Conservation (phyloP, 64 coral and sea anemone genomes). For the Acropora yongei region DNA sequence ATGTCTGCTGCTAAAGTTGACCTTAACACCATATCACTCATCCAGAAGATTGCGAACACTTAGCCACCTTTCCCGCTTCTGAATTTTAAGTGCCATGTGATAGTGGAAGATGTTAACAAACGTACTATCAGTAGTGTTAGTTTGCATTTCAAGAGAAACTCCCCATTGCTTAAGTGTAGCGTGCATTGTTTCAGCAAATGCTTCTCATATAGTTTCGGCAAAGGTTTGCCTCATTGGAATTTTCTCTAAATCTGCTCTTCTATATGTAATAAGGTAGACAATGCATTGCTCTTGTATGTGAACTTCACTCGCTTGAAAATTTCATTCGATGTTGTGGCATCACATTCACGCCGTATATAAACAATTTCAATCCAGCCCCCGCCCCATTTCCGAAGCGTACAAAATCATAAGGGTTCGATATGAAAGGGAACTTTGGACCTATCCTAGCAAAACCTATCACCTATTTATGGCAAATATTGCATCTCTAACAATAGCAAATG, state of each 20-base stretch:
- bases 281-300: background rate
- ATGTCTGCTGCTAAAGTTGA: constrained; percentile 6
- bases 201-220: background rate
- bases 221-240: constrained; percentile 23
- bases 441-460: too few species aligned
- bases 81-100: background rate
- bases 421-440: too few species aligned
- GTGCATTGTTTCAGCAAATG: background rate
- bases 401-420: too few species aligned
- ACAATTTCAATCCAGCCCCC: too few species aligned
- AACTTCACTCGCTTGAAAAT: background rate
- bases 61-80: constrained; percentile 5
- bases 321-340: too few species aligned
- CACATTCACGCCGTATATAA: too few species aligned
- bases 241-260: constrained; percentile 41
- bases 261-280: constrained; percentile 36
- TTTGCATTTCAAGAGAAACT: background rate
- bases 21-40: constrained; percentile 13
- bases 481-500: too few species aligned
- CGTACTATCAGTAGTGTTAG: background rate
- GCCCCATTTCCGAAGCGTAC: too few species aligned
- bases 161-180: constrained; percentile 10
- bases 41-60: constrained; percentile 1
- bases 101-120: background rate
- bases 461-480: too few species aligned